Base-by-base conservation (phyloP, 2,113 vertebrate species). In the Calidris pugnax region DNA sequence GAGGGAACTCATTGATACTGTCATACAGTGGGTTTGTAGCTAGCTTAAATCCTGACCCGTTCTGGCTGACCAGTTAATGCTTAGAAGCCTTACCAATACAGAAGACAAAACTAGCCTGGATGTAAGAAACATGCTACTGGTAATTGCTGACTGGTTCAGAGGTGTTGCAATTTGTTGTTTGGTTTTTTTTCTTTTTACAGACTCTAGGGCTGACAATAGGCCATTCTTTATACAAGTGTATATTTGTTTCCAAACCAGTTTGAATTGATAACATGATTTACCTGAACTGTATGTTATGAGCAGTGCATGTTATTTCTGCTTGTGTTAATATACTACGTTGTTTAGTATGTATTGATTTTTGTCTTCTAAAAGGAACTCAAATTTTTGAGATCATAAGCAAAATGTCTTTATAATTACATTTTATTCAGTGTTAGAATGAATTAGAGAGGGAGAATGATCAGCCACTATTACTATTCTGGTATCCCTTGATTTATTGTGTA, bases 91-190 rank as follows among this genome's bases (percentile, higher is more conserved):
- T 83, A 60, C 21, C 43, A 53, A 11, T 33, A 47, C 4, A 51
- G 48, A 48, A n/a, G 18, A 80, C 14, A 84, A 73, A 83, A 53
- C 1, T 12, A 72, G 15, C 19, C 53, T 92, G 50, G 23, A 12
- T 50, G 3, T 28, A 45, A 73, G 30, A 89, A 67, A 75, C 14
- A 9, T 14, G 7, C 28, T 75, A 48, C 45, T 47, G 30, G 10
- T 22, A 77, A 32, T 69, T n/a, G 4, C 33, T 74, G 8, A 20
- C 6, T 64, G 15, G 17, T 83, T 48, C 30, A 73, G 53, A 67
- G 27, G 3, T 47, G 14, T 35, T 5, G 2, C 12, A 12, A 11
- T 48, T 69, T 12, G 14, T 16, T 7, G 0, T 15, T 32, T 10
- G 17, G 7, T 5, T n/a, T 37, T 50, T 56, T 66, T 20, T 14